Base-by-base conservation (phyloP, 64 coral and sea anemone species). In the Anthopleura sola region DNA sequence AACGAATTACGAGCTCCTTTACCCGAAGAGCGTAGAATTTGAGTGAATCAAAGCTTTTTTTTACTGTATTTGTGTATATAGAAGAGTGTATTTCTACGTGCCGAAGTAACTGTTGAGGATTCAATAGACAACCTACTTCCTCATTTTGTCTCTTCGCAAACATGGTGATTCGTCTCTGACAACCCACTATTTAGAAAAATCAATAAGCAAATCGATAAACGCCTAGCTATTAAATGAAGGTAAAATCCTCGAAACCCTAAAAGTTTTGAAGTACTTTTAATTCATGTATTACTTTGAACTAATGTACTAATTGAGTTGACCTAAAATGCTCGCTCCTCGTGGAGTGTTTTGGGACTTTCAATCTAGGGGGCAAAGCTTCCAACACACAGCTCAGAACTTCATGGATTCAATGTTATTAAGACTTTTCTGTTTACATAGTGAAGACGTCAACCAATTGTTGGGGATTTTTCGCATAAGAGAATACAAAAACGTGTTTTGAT, bases 401-500 rank as follows among this genome's bases (percentile, higher is more conserved):
- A 2, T n/a, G 5, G 29, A 16, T 34, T 71, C 26, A 36, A 0
- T 31, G 66, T 71, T 71, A 71, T 71, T 71, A 71, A 31, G 66
- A 32, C 28, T 34, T 71, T 32, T 5, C 5, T 71, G 66, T 71
- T 71, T 71, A 71, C 66, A 33, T 32, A 14, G 11, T 16, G 12
- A 71, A 32, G 66, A 71, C 66, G 10, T 66, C 10, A 28, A 34
- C 66, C 66, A 71, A 71, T 71, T 34, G 66, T 34, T 71, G 10
- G 66, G 29, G 13, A 15, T 71, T 62, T 62, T 62, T 62, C 1
- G 20, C 55, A 3, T 26, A 62, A 24, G 17, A 77, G 29, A 77
- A 40, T 19, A 77, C 32, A 37, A 77, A 77, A 77, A n/a, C 37
- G 75, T 37, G 19, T 77, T 79, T 44, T 33, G 76, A 79, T 79